phyloP scores from a whole-genome alignment of 2,113 vertebrate genomes.

The Paraplagusia blochii region DNA sequence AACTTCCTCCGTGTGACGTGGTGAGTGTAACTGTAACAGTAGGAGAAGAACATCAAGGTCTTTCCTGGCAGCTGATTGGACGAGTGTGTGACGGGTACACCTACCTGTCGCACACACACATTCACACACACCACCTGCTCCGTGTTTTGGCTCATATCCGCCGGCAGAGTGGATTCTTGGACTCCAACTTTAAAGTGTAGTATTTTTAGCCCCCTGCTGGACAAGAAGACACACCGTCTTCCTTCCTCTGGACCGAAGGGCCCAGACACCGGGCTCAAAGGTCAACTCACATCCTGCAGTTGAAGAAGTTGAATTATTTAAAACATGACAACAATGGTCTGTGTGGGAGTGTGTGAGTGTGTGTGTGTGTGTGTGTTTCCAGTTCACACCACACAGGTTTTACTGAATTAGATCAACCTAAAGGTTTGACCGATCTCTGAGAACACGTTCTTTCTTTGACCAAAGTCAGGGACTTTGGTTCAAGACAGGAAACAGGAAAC shows the following conservation, averaged over 20 bases:
- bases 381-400: neutral
- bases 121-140: constrained; percentile 1
- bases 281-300: constrained; percentile 6
- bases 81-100: neutral
- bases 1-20: no score
- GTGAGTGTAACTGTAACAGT: no score
- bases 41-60: constrained; percentile 3
- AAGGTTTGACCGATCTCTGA: no score
- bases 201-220: constrained; percentile 42
- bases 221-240: constrained; percentile 24
- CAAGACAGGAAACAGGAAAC: no score
- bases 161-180: neutral
- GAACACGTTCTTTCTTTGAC: neutral
- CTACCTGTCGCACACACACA: constrained; percentile 1
- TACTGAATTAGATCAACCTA: no score
- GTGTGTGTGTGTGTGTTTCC: neutral
- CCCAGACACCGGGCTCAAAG: neutral
- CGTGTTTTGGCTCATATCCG: constrained; percentile 60
- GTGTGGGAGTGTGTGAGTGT: neutral
- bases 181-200: constrained; percentile 30
- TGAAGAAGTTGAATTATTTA: neutral
- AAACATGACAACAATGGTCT: neutral
- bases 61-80: constrained; percentile 4
- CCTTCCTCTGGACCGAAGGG: constrained; percentile 43
- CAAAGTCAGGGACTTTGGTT: no score